Evolutionary conservation across 2,888 invertebrate species (phyloP).

Genomic region (Lacanobia wlatinum): DNA sequence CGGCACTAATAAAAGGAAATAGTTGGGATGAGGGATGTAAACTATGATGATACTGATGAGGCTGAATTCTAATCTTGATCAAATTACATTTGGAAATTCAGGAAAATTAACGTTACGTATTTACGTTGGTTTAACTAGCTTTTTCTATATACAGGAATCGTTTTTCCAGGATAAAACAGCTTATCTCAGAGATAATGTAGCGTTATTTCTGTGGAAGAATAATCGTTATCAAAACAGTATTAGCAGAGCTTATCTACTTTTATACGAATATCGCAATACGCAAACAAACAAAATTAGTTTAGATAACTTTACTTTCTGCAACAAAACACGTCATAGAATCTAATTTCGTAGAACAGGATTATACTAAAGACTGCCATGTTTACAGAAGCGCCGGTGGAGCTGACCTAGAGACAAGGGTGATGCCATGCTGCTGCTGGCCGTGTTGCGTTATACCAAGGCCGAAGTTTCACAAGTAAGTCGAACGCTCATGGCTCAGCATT

Average conservation of each 20-base stretch:
- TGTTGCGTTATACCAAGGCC: slow-evolving; percentile 92
- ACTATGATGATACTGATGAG: too few species aligned
- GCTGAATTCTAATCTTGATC: too few species aligned
- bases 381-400: slow-evolving; percentile 90
- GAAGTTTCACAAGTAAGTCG: slow-evolving; percentile 89
- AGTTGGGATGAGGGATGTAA: too few species aligned
- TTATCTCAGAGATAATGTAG: not conserved
- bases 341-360: not conserved
- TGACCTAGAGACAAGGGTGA: slow-evolving; percentile 91
- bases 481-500: slow-evolving; percentile 37
- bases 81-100: too few species aligned
- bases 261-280: too few species aligned
- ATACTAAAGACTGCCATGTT: slow-evolving; percentile 29
- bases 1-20: too few species aligned
- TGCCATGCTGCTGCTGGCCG: slow-evolving; percentile 94
- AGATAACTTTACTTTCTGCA: too few species aligned
- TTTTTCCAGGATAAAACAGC: too few species aligned
- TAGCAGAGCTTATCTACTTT: too few species aligned
- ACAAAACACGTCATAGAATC: not conserved
- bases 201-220: not conserved
- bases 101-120: too few species aligned
- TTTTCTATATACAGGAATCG: not conserved
- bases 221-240: not conserved
- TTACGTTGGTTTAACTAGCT: not conserved
- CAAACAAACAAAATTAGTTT: too few species aligned